A percentile compares a stretch with the other conserved stretches of the same genome.
Evolutionary conservation across 2,113 vertebrate genomes (phyloP).

Genomic region (Damaliscus lunatus): DNA sequence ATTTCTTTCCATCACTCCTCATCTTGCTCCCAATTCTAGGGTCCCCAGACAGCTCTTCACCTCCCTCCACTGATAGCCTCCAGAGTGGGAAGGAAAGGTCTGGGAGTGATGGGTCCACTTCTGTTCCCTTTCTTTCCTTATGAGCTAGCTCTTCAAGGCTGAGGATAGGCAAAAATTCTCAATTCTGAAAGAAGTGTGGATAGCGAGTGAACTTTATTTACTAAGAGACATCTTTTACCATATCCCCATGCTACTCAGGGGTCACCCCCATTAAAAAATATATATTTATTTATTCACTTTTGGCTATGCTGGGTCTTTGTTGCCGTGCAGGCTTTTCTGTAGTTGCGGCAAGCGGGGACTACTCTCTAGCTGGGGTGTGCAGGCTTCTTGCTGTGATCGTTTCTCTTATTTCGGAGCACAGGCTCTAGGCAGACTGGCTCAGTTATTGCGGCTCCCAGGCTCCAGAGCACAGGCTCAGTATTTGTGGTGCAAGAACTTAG

Average conservation of each 20-base stretch:
- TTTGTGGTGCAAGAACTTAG: neutral
- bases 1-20: neutral
- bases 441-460: neutral
- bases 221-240: neutral
- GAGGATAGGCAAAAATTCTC: neutral
- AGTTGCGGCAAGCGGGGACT: neutral
- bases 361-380: neutral
- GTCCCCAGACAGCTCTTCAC: neutral
- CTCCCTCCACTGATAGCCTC: too few relatives aligned
- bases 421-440: neutral
- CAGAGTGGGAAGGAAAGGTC: neutral
- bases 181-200: neutral
- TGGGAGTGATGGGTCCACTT: neutral
- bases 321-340: neutral
- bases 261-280: neutral
- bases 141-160: neutral
- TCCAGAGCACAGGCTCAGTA: neutral
- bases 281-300: neutral
- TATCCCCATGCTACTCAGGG: accelerated
- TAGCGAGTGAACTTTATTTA: neutral
- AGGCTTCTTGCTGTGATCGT: neutral
- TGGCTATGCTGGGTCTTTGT: neutral
- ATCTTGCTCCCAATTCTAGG: neutral
- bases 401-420: neutral
- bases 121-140: neutral